These are phyloP conservation scores for Albula glossodonta DNA, from an alignment of 2,113 vertebrate species.

Conservation along the genomic window DNA sequence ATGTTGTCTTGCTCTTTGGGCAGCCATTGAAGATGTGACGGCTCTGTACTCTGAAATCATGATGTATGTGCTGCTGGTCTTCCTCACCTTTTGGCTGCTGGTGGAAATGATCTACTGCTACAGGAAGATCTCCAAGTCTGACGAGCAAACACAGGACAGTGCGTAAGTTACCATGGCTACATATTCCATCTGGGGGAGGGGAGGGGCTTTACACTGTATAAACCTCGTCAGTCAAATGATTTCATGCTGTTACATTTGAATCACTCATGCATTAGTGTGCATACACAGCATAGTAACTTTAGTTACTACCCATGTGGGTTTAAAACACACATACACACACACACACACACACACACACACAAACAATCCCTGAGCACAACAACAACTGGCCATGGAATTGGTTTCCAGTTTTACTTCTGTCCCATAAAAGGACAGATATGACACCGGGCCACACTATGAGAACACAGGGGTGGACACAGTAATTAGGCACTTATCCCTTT, in stretches of 20 bases:
- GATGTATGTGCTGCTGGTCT: slow-evolving; percentile 97
- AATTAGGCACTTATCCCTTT: not conserved
- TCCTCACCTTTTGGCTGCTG: slow-evolving; percentile 93
- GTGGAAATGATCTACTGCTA: slow-evolving; percentile 98
- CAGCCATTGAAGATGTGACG: slow-evolving; percentile 80
- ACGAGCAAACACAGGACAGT: slow-evolving; percentile 85
- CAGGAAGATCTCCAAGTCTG: slow-evolving; percentile 93
- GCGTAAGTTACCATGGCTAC: slow-evolving; percentile 76
- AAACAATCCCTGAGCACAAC: too few species aligned
- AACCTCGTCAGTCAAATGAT: too few species aligned
- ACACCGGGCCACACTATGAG: not conserved
- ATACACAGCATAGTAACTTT: not conserved
- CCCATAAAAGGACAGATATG: too few species aligned
- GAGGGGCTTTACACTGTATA: not conserved
- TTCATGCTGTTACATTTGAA: too few species aligned
- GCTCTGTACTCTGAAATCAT: slow-evolving; percentile 93
- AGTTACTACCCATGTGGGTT: too few species aligned
- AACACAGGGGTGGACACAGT: not conserved
- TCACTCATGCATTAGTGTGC: too few species aligned
- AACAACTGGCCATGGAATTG: too few species aligned
- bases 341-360: too few species aligned
- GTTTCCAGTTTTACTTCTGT: too few species aligned
- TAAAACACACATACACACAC: too few species aligned
- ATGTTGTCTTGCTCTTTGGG: slow-evolving; percentile 39
- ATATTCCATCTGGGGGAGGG: not conserved